Base-by-base conservation (phyloP, 2,113 vertebrate species). In the Corythornis madagascariensis region DNA sequence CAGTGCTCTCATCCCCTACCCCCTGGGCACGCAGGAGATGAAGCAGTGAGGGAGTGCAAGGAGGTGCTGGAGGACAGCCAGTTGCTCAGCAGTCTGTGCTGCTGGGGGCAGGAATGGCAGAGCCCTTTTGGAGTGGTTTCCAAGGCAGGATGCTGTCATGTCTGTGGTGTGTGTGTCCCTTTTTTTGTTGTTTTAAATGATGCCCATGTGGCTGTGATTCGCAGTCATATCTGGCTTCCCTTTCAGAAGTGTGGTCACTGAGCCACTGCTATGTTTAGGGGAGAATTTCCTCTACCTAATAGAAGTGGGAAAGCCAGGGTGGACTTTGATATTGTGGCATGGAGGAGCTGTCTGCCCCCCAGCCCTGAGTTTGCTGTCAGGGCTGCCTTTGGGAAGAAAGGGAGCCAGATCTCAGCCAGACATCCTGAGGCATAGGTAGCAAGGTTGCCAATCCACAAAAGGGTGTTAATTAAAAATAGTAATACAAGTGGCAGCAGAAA, bases 401-500 rank as follows among this genome's bases (percentile, higher is more conserved):
- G 33, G 9, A 80, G 38, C 42, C 64, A 66, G 65, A 50, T 28
- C 80, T 77, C 3, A 0, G 35, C 60, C 72, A 80, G 80, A 52
- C 0, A 0, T 48, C 45, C 73, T 45, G 64, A 76, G 76, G 35
- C 11, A 9, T 1, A n/a, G 80, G 40, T 40, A 12, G 72, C 35
- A 83, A 24, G 4, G 16, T 7, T 90, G 84, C 84, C 70, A 74
- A 81, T 29, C 8, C 56, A 4, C 59, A 81, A 86, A 81, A 90
- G 16, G 16, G 31, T 59, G 73, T 66, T 79, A 80, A 95, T 90
- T 90, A 92, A 81, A 89, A 35, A 16, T 8, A 74, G 21, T 45
- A 50, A 83, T 47, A 69, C 88, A 89, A 24, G 65, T 45, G 28
- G 33, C 42, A 90, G 73, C 55, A 48, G 25, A 47, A 52, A n/a